Percentiles rank a stretch among this genome's conserved stretches.
Evolutionary conservation across 1,140 invertebrate species (phyloP).

Genomic region (Papilio aristodemus): DNA sequence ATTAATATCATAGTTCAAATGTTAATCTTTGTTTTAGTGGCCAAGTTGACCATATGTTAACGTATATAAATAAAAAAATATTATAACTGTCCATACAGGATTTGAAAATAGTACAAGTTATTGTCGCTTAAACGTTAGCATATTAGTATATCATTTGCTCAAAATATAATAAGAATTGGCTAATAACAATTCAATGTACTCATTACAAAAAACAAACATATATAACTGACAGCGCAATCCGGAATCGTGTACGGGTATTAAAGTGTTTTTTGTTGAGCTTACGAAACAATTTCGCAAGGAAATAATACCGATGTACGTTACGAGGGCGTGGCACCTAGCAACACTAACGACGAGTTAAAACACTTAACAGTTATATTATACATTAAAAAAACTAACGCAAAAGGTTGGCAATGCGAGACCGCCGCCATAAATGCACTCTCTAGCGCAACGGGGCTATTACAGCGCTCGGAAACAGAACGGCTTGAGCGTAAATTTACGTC

Average conservation of each 20-base stretch:
- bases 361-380: conserved; percentile 50
- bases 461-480: conserved; percentile 33
- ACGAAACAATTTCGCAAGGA: conserved; percentile 7
- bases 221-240: background rate
- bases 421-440: conserved; percentile 77
- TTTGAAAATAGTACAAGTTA: too few relatives aligned
- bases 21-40: too few relatives aligned
- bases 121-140: too few relatives aligned
- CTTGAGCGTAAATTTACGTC: conserved; percentile 44
- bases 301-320: conserved; percentile 5
- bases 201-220: background rate
- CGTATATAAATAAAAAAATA: too few relatives aligned
- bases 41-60: too few relatives aligned
- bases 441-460: conserved; percentile 70
- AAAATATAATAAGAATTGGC: too few relatives aligned
- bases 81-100: too few relatives aligned
- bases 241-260: background rate
- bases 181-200: too few relatives aligned
- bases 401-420: conserved; percentile 67
- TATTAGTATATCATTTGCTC: too few relatives aligned
- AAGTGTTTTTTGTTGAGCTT: conserved; percentile 17
- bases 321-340: conserved; percentile 29
- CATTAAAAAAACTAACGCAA: conserved; percentile 57
- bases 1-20: too few relatives aligned
- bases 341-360: conserved; percentile 38